phyloP scores from a whole-genome alignment of 2,888 invertebrate genomes.

The Periphyllus acericola region DNA sequence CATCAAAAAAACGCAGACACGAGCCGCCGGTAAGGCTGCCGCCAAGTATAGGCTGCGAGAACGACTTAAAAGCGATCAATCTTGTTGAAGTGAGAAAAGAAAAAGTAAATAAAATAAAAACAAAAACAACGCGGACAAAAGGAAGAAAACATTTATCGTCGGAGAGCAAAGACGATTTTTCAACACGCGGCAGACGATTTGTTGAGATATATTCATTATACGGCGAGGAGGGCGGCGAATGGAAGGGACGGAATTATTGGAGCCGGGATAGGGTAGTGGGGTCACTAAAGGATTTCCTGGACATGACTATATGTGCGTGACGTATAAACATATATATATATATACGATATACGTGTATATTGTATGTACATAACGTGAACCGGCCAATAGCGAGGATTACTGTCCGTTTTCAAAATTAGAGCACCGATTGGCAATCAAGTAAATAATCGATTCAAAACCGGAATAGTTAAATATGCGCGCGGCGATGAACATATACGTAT shows the following conservation, averaged over 20 bases:
- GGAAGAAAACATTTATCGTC: slow-evolving; percentile 48
- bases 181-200: slow-evolving; percentile 41
- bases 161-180: slow-evolving; percentile 49
- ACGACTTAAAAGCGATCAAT: slow-evolving; percentile 54
- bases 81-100: slow-evolving; percentile 56
- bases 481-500: neutral
- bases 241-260: neutral
- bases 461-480: neutral
- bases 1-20: slow-evolving; percentile 42
- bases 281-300: slow-evolving; percentile 2
- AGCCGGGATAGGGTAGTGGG: neutral
- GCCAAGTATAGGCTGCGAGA: slow-evolving; percentile 18
- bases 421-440: neutral
- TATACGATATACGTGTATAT: neutral
- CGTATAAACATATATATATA: neutral
- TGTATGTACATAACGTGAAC: neutral
- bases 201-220: slow-evolving; percentile 54
- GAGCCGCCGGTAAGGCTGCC: slow-evolving; percentile 52
- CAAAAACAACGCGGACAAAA: slow-evolving; percentile 33
- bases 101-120: slow-evolving; percentile 56
- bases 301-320: neutral
- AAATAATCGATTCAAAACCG: neutral
- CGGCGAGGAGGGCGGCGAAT: neutral
- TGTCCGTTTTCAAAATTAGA: slow-evolving; percentile 18
- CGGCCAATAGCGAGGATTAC: neutral